Percentiles rank a stretch among this genome's conserved stretches.
These are phyloP conservation scores for Himalopsyche japonica DNA, from an alignment of 2,888 invertebrate genomes.

Conservation along the genomic window DNA sequence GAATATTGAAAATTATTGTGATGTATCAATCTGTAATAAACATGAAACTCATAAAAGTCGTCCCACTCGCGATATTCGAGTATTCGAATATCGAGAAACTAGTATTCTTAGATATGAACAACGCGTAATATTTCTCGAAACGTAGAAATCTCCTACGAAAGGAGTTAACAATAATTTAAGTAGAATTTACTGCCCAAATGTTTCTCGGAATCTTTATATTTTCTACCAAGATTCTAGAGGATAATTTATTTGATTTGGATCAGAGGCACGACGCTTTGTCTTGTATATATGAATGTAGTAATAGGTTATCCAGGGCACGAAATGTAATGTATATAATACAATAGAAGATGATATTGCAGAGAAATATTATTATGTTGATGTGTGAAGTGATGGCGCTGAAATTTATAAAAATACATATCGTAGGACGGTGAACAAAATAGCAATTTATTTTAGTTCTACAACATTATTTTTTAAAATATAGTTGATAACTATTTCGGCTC, in stretches of 20 bases:
- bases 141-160: background rate
- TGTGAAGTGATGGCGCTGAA: too few relatives aligned
- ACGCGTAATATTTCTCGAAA: background rate
- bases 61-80: background rate
- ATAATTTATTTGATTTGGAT: background rate
- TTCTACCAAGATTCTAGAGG: background rate
- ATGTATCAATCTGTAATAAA: background rate
- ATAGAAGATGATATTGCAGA: too few relatives aligned
- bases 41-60: background rate
- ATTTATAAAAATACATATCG: too few relatives aligned
- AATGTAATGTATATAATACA: background rate
- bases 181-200: background rate
- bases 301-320: background rate
- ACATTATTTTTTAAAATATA: too few relatives aligned
- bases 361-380: too few relatives aligned
- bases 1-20: background rate
- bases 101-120: background rate
- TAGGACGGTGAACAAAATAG: too few relatives aligned
- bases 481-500: too few relatives aligned
- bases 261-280: background rate
- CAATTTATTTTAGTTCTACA: too few relatives aligned
- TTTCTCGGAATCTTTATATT: background rate
- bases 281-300: background rate
- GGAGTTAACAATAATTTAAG: background rate
- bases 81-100: background rate